phyloP scores from a whole-genome alignment of 2,797 vertebrate species.

The Thunnus albacares region DNA sequence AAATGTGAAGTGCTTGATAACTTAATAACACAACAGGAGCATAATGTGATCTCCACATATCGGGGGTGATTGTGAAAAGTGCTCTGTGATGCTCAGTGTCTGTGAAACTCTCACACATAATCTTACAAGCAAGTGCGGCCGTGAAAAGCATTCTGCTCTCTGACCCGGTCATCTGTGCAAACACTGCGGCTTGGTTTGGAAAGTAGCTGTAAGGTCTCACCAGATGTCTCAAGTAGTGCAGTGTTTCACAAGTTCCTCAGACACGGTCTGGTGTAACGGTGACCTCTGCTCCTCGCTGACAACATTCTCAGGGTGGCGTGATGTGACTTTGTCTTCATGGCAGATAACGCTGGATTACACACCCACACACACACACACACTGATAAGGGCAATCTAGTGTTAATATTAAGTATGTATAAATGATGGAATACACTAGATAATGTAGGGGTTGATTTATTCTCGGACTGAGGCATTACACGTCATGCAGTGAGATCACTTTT shows the following conservation, averaged over 20 bases:
- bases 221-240: constrained; percentile 19
- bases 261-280: neutral
- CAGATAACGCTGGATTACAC: neutral
- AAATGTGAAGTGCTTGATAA: too few species aligned
- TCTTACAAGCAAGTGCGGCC: neutral
- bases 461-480: neutral
- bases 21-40: too few species aligned
- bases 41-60: neutral
- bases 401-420: constrained; percentile 14
- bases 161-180: constrained; percentile 57
- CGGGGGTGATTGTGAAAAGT: neutral
- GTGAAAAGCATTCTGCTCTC: neutral
- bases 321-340: constrained; percentile 6
- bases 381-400: constrained; percentile 30
- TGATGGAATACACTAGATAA: neutral
- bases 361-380: neutral
- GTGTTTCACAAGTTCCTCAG: constrained; percentile 38
- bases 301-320: neutral
- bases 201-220: constrained; percentile 11
- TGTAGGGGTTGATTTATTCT: too few species aligned
- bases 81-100: neutral
- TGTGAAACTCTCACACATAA: neutral
- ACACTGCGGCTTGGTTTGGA: constrained; percentile 14
- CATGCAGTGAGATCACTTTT: neutral
- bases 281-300: constrained; percentile 57